phyloP scores from a whole-genome alignment of 92 coral and sea anemone genomes.

The Virgularia gustaviana region DNA sequence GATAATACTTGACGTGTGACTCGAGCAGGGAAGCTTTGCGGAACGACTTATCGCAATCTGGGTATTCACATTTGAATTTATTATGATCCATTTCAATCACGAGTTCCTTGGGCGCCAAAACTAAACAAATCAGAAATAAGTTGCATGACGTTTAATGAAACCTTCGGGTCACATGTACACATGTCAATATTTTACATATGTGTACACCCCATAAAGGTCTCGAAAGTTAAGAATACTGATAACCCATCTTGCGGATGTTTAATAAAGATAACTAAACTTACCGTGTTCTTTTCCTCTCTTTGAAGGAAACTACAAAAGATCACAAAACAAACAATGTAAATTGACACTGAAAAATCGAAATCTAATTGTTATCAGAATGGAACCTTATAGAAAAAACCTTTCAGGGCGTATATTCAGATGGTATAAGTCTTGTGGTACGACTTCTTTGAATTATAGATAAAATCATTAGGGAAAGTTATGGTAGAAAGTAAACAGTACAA shows the following conservation, averaged over 20 bases:
- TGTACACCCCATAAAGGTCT: not conserved
- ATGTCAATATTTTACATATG: not conserved
- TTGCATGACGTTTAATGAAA: not conserved
- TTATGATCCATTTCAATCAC: constrained; percentile 90
- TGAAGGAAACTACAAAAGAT: not conserved
- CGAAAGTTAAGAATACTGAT: not conserved
- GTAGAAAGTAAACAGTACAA: too few species aligned
- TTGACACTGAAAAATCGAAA: too few species aligned
- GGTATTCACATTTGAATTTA: constrained; percentile 74
- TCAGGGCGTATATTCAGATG: not conserved
- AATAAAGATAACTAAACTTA: not conserved
- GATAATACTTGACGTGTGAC: constrained; percentile 86
- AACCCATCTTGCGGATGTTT: too few species aligned
- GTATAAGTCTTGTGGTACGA: not conserved
- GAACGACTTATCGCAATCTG: constrained; percentile 92
- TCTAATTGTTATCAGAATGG: too few species aligned
- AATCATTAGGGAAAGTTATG: too few species aligned
- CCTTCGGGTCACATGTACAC: not conserved
- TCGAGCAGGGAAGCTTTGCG: constrained; percentile 93
- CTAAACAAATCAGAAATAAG: too few species aligned
- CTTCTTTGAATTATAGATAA: not conserved
- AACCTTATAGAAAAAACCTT: not conserved
- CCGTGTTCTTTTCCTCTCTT: constrained; percentile 4
- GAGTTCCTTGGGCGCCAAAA: constrained; percentile 82
- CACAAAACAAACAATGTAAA: not conserved